Base-by-base conservation (phyloP, 2,113 vertebrate species). In the Vidua macroura region DNA sequence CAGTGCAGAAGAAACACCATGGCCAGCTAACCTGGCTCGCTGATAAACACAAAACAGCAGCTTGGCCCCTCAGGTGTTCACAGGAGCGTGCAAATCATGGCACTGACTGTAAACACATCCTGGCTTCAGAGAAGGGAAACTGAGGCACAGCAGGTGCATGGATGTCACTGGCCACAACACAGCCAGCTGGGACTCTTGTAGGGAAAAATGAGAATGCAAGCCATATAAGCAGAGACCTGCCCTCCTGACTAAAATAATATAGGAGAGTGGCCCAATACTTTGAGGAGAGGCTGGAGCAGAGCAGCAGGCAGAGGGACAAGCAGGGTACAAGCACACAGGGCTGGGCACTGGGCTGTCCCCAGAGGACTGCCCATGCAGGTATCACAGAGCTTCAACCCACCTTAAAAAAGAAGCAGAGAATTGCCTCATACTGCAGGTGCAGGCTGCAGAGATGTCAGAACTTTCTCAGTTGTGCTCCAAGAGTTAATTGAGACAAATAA, bases 401-500 rank as follows among this genome's bases (percentile, higher is more conserved):
- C 22, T 19, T 22, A 27, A 33, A 80, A 87, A 63, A 10, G 4
- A 23, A 30, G 72, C 49, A 37, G 51, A 3, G 0, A 91, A 27
- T 31, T 13, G 75, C 56, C 67, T 74, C 52, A 8, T 6, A 46
- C 81, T 76, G 67, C 86, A 56, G 56, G 76, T 88, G 28, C 33
- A 9, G 62, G 52, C 67, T 37, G 39, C 60, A 30, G 90, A 69
- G 74, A 86, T 49, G 78, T 74, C 84, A 88, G 70, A 90, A 94
- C 89, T 96, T 96, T 89, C 93, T 94, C 95, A 93, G 96, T 94
- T 96, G 96, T 43, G 76, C 95, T 92, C 82, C 82, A 90, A 94
- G 92, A 96, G 96, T 95, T 97, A 97, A 97, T 96, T 96, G 94
- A 97, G 96, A 97, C 92, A 96, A 96, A 97, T 97, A 96, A 96